Evolutionary conservation across 2,113 vertebrate species (phyloP), one percentile per base, ranked within the genome.

Genomic region (Ariopsis seemanni): DNA sequence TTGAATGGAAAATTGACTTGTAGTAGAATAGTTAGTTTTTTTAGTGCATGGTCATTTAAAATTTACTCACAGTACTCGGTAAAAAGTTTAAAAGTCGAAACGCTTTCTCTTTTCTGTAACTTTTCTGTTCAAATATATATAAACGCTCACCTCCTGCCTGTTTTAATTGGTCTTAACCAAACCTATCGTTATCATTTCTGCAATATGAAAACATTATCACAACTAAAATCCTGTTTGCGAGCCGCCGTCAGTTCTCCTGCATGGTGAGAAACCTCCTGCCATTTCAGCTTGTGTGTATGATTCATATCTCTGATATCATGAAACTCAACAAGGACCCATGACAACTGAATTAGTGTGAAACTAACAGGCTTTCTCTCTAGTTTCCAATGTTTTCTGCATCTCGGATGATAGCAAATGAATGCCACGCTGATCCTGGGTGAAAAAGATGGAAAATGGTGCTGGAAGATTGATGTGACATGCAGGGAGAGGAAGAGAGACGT

Each of bases 401-500:
- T 63, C 22, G n/a, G 20, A 65, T 52, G 62, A 83, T n/a, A 52
- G 8, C 62, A 83, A 50, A 22, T 12, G 22, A 25, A 52, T 79
- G 75, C 27, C 55, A 80, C 25, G 27, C 17, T 34, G 30, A 82
- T 34, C 52, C 22, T 3, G 27, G 20, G 27, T 65, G 57, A n/a
- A 67, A 25, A 63, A 48, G 74, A 85, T 12, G 14, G 50, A 55
- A 42, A 22, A 79, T 78, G 74, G 25, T 53, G 72, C 42, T 27
- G 42, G 25, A 58, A 27, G 30, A 6, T 18, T 69, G 25, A 89
- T 78, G 78, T 83, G 57, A 81, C 65, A 84, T 77, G 88, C 83
- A 88, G 34, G 90, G 71, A 90, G 71, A 86, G 87, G 67, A 77
- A 87, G 89, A 86, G 53, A 77, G 88, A 90, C 75, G 85, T 42